Evolutionary conservation across 2,113 vertebrate genomes (phyloP).

Genomic region (Cynoglossus semilaevis): DNA sequence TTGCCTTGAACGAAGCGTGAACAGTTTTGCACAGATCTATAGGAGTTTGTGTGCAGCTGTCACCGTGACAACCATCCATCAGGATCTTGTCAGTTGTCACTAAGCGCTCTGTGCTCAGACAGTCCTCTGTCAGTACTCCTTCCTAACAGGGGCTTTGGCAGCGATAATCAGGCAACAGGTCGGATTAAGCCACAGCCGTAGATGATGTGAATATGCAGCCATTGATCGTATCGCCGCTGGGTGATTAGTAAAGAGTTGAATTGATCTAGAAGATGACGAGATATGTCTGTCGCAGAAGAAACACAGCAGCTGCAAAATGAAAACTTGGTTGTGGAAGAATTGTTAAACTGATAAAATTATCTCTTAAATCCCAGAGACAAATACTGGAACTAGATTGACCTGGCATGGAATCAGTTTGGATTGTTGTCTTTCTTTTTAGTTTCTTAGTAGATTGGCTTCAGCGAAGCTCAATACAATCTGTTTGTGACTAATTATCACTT

Average conservation of each 20-base stretch:
- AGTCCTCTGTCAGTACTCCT: not conserved
- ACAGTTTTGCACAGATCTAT: slow-evolving; percentile 1
- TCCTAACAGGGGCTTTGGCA: slow-evolving; percentile 19
- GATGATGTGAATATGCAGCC: not conserved
- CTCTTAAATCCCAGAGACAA: no score
- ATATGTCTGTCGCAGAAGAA: no score
- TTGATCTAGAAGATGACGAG: not conserved
- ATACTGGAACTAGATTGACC: no score
- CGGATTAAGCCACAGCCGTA: not conserved
- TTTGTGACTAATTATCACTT: no score
- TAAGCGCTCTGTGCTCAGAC: slow-evolving; percentile 1
- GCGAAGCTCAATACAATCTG: no score
- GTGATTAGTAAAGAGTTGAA: slow-evolving; percentile 20
- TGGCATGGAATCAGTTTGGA: no score
- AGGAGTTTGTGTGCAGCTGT: slow-evolving; percentile 19
- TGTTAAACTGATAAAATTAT: no score
- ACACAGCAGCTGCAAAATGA: no score
- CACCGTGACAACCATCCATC: slow-evolving; percentile 15
- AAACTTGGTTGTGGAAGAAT: no score
- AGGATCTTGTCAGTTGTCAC: slow-evolving; percentile 16
- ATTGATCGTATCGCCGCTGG: slow-evolving; percentile 13
- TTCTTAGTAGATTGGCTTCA: no score
- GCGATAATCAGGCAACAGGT: slow-evolving; percentile 9
- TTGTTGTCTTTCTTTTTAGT: no score
- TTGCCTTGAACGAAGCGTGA: slow-evolving; percentile 26